Evolutionary conservation across 1,140 invertebrate genomes (phyloP), one percentile per base, ranked within the genome.

Genomic region (Drosophila yakuba): DNA sequence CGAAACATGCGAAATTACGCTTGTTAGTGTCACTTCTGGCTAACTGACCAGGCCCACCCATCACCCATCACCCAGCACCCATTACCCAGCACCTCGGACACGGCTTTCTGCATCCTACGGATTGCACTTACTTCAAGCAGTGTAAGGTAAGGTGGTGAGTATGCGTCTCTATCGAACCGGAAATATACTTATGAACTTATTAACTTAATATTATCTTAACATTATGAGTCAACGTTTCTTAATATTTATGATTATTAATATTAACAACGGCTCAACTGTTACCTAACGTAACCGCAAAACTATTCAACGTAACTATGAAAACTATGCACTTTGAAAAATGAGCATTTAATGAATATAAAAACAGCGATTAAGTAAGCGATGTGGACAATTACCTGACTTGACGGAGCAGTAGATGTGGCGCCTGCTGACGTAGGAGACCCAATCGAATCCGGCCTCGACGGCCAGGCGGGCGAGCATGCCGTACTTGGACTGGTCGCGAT

Each of bases 401-500:
- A 99, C 98, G 35, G 98, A 99, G 93, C 98, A 98, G 93, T 99
- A 98, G 88, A 99, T 98, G 91, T 99, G 97, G 14, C 96, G 95
- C 67, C 97, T 95, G 86, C 96, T 97, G 93, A 99, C 98, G 92
- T 99, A 99, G 93, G 97, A 98, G 20, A 99, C 98, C 98, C 98
- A 99, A 94, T 99, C 98, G 94, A 99, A 99, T 78, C 98, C 98
- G 11, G 98, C 98, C 93, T 99, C 97, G 23, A 98, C 97, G 0
- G 98, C 98, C n/a, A 99, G 94, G 39, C 98, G 93, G 1, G 98
- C 98, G 68, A 99, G 93, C 97, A 99, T 98, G 44, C 98, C 98
- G 92, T 98, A 97, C 93, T 99, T 99, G 85, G 96, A 95, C 39
- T 96, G 94, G 93, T 99, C 98, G 20, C 96, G 94, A 93, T 99